These are phyloP conservation scores for Oscheius sp. DNA, from an alignment of 1,140 invertebrate species.

Conservation along the genomic window DNA sequence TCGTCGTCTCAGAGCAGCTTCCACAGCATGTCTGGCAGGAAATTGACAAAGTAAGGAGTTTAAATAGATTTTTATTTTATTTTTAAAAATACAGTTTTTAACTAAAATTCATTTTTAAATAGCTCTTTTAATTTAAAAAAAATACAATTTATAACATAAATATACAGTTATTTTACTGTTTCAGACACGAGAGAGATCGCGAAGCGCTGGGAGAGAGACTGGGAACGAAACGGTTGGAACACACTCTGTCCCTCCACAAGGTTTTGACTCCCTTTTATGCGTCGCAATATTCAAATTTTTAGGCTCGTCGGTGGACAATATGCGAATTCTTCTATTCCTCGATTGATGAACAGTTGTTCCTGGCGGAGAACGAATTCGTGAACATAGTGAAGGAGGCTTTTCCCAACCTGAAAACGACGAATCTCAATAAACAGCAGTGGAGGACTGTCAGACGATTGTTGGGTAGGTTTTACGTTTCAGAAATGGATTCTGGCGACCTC, in stretches of 20 bases:
- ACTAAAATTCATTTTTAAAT: not conserved
- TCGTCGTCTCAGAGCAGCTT: not conserved
- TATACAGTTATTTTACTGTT: not conserved
- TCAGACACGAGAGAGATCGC: not conserved
- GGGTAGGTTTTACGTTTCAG: not conserved
- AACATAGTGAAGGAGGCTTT: constrained; percentile 91
- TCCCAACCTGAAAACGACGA: constrained; percentile 81
- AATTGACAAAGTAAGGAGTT: not conserved
- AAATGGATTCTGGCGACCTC: no score
- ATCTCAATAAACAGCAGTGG: constrained; percentile 70
- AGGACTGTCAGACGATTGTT: constrained; percentile 36
- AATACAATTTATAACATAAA: not conserved
- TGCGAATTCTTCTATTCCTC: constrained; percentile 98
- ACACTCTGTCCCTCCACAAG: not conserved
- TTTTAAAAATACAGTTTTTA: not conserved
- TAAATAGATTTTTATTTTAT: not conserved
- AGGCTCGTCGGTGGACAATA: constrained; percentile 97
- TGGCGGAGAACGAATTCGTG: constrained; percentile 93
- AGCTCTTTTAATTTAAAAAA: not conserved
- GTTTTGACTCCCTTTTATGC: not conserved
- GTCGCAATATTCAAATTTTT: constrained; percentile 64
- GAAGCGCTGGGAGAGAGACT: not conserved
- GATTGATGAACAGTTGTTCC: constrained; percentile 76
- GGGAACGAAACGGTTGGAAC: not conserved
- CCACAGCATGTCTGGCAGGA: not conserved